phyloP scores from a whole-genome alignment of 2,888 invertebrate species.

The Achlya flavicornis region DNA sequence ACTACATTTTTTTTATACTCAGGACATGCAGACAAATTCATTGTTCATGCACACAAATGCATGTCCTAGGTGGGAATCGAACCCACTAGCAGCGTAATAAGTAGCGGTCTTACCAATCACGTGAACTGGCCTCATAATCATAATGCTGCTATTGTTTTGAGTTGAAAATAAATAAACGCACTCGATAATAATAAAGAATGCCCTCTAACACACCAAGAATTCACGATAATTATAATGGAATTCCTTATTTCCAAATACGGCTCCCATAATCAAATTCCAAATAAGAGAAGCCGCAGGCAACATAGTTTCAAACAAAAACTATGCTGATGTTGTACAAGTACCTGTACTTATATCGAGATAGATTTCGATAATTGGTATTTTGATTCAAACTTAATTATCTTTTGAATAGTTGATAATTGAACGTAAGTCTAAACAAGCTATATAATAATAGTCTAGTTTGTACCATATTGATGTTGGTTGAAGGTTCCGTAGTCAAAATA shows the following conservation, averaged over 20 bases:
- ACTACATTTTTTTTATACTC: too few species aligned
- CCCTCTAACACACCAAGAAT: background rate
- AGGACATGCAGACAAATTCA: too few species aligned
- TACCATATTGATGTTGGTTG: conserved; percentile 13
- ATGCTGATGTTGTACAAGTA: background rate
- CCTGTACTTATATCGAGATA: background rate
- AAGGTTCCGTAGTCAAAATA: background rate
- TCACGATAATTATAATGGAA: background rate
- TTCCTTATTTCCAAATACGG: background rate
- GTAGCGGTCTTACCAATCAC: too few species aligned
- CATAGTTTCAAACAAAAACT: background rate
- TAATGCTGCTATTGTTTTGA: background rate
- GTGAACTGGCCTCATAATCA: too few species aligned
- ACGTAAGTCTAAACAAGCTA: conserved; percentile 29
- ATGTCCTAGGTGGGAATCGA: too few species aligned
- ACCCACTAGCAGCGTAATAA: too few species aligned
- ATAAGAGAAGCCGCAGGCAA: background rate
- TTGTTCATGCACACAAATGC: too few species aligned
- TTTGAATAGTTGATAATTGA: conserved; percentile 17
- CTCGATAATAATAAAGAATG: background rate
- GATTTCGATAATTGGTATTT: conserved; percentile 8
- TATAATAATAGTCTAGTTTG: too few species aligned
- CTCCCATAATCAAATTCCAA: background rate
- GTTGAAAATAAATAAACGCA: background rate
- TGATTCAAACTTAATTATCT: conserved; percentile 27